phyloP scores from a whole-genome alignment of 1,140 invertebrate species.

The Papilio polyxenes region DNA sequence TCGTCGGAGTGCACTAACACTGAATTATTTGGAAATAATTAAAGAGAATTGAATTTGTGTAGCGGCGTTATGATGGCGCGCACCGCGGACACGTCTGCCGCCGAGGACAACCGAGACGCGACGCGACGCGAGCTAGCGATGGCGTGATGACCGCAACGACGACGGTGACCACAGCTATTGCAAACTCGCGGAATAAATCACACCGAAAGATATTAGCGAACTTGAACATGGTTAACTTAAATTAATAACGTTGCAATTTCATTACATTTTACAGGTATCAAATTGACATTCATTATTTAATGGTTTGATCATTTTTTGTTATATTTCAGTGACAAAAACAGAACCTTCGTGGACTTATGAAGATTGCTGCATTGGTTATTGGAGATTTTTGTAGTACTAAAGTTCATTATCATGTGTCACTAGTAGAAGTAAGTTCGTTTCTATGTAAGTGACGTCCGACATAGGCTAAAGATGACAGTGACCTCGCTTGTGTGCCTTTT shows the following conservation, averaged over 20 bases:
- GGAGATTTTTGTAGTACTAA: not conserved
- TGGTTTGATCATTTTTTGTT: too few relatives aligned
- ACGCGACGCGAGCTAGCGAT: slow-evolving; percentile 16
- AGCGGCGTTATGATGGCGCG: slow-evolving; percentile 46
- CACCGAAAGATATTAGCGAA: slow-evolving; percentile 18
- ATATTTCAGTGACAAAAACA: too few relatives aligned
- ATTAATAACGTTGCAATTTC: not conserved
- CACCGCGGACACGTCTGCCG: slow-evolving; percentile 14
- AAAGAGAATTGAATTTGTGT: slow-evolving; percentile 36
- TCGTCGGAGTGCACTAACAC: slow-evolving; percentile 44
- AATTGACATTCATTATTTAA: too few relatives aligned
- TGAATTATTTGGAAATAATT: slow-evolving; percentile 41
- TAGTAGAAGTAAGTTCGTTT: not conserved
- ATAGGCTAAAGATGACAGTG: slow-evolving; percentile 16
- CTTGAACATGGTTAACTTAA: not conserved
- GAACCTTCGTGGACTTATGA: too few relatives aligned
- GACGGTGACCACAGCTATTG: slow-evolving; percentile 19
- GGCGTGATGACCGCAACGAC: slow-evolving; percentile 20
- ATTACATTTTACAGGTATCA: too few relatives aligned
- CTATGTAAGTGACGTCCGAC: not conserved
- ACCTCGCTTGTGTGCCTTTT: slow-evolving; percentile 24
- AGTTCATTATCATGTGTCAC: too few relatives aligned
- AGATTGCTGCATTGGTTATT: too few relatives aligned
- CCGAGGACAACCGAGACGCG: not conserved
- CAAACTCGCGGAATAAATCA: slow-evolving; percentile 20